These are phyloP conservation scores for Diarsia mendica DNA, from an alignment of 2,888 invertebrate species.

Conservation along the genomic window DNA sequence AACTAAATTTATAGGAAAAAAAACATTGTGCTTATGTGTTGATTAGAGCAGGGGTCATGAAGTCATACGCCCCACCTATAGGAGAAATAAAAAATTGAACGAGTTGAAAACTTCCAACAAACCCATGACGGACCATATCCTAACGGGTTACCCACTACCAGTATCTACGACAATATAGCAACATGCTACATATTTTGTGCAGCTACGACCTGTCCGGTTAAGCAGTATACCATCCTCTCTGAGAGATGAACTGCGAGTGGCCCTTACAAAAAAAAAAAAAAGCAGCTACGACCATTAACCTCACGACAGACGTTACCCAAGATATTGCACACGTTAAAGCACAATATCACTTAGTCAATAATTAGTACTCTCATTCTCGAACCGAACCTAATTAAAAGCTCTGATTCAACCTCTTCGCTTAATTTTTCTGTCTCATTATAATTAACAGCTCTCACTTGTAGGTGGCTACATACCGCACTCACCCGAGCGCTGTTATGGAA, in stretches of 20 bases:
- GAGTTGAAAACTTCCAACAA: too few species aligned
- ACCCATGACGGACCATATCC: too few species aligned
- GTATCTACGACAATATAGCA: background rate
- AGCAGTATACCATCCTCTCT: too few species aligned
- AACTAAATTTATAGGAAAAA: too few species aligned
- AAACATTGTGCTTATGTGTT: too few species aligned
- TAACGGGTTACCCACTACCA: background rate
- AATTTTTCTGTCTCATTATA: conserved; percentile 57
- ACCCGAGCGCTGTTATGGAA: conserved; percentile 69
- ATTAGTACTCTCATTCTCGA: conserved; percentile 23
- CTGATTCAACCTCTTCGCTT: conserved; percentile 27
- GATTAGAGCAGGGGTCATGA: too few species aligned
- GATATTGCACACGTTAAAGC: conserved; percentile 1
- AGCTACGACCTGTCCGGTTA: too few species aligned
- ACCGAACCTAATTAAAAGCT: conserved; percentile 40
- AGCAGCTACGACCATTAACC: background rate
- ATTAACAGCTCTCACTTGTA: conserved; percentile 61
- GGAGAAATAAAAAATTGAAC: too few species aligned
- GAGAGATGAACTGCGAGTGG: too few species aligned
- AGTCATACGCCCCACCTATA: too few species aligned
- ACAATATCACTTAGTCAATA: conserved; percentile 32
- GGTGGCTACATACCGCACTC: conserved; percentile 57
- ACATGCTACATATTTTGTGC: too few species aligned
- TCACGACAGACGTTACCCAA: background rate
- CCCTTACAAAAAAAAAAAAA: too few species aligned